These are phyloP conservation scores for Scomber colias DNA, from an alignment of 2,113 vertebrate species.

Conservation along the genomic window DNA sequence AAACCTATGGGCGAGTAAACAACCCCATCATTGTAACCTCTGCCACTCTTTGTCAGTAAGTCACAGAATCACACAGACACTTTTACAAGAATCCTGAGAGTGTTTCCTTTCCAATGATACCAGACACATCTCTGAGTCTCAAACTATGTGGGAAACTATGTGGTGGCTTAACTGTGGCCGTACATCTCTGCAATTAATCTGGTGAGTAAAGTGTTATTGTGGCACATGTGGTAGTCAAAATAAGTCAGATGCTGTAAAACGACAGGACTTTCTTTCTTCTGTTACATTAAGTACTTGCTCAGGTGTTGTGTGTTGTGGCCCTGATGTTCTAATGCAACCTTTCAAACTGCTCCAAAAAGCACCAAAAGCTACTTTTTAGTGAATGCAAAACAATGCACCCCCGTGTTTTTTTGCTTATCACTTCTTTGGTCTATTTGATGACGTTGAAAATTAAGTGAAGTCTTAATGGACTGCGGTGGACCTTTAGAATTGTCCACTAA, in stretches of 20 bases:
- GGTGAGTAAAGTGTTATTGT: not conserved
- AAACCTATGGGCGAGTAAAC: no score
- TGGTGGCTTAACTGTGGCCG: not conserved
- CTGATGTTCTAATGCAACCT: conserved; percentile 20
- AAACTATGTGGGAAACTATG: no score
- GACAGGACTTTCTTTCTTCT: conserved; percentile 4
- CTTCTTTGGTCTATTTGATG: conserved; percentile 11
- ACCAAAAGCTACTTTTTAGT: conserved; percentile 38
- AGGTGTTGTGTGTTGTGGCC: not conserved
- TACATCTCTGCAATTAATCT: conserved; percentile 17
- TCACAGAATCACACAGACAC: no score
- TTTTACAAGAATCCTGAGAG: no score
- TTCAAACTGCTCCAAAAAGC: conserved; percentile 34
- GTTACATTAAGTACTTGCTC: conserved; percentile 1
- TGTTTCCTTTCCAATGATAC: no score
- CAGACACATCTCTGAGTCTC: no score
- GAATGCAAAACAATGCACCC: conserved; percentile 22
- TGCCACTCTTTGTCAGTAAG: no score
- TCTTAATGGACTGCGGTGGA: conserved; percentile 27
- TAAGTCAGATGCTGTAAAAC: not conserved
- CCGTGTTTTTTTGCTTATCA: conserved; percentile 14
- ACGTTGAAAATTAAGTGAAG: conserved; percentile 25
- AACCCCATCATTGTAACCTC: no score
- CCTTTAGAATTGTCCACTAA: conserved; percentile 26
- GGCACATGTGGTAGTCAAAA: not conserved